phyloP scores from a whole-genome alignment of 2,797 vertebrate species.

The Bradypodion ventrale region DNA sequence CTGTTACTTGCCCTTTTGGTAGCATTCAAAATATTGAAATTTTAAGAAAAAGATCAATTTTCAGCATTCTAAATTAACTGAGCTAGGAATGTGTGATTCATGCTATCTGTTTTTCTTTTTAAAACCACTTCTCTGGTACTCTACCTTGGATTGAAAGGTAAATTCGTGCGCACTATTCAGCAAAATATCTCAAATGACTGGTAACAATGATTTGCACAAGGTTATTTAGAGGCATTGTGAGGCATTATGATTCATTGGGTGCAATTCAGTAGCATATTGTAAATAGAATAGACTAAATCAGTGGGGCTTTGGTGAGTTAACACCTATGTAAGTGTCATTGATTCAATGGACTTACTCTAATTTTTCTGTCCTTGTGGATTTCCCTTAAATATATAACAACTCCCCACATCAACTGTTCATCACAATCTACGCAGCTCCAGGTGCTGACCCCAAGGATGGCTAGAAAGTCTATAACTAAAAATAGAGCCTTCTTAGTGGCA shows the following conservation, averaged over 20 bases:
- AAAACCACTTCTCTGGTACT: conserved; percentile 14
- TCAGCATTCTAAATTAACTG: conserved; percentile 76
- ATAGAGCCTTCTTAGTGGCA: too few species aligned
- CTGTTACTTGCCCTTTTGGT: conserved; percentile 82
- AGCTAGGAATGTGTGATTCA: conserved; percentile 74
- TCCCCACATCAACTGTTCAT: too few species aligned
- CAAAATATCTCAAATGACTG: not conserved
- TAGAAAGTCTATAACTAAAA: too few species aligned
- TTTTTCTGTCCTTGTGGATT: too few species aligned
- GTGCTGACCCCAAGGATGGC: too few species aligned
- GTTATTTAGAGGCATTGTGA: conserved; percentile 9
- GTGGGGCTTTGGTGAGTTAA: too few species aligned
- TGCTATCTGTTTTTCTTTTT: conserved; percentile 71
- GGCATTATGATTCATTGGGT: not conserved
- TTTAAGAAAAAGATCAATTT: conserved; percentile 75
- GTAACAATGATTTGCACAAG: not conserved
- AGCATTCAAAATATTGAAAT: conserved; percentile 81
- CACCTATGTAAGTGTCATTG: too few species aligned
- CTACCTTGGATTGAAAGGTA: conserved; percentile 32
- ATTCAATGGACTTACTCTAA: too few species aligned
- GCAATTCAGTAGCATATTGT: too few species aligned
- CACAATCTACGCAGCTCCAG: too few species aligned
- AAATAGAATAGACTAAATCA: too few species aligned
- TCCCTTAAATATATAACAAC: too few species aligned
- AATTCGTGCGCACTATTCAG: conserved; percentile 61